A percentile compares a stretch with the other conserved stretches of the same genome.
phyloP scores from a whole-genome alignment of 2,888 invertebrate species.

The Agrotis clavis region DNA sequence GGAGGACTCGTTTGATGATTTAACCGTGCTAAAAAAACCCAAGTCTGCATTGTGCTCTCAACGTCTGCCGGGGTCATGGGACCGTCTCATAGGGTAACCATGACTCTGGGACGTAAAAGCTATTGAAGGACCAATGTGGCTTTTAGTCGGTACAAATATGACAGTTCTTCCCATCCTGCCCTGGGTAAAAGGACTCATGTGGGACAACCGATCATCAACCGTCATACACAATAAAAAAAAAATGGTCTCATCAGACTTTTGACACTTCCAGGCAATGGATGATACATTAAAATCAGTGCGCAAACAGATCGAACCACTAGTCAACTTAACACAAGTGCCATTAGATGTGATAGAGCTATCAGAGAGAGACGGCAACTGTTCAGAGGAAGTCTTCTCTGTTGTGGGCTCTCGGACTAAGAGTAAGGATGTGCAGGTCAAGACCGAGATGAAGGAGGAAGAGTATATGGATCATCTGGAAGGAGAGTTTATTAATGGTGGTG shows the following conservation, averaged over 20 bases:
- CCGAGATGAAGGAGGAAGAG: slow-evolving; percentile 78
- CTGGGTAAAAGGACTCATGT: no score
- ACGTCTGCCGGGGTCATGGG: no score
- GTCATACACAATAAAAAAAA: no score
- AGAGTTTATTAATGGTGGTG: slow-evolving; percentile 72
- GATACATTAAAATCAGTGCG: slow-evolving; percentile 62
- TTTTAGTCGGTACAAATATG: no score
- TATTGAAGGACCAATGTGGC: no score
- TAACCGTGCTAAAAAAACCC: no score
- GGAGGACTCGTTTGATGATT: no score
- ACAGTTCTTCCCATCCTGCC: no score
- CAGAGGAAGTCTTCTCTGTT: slow-evolving; percentile 59
- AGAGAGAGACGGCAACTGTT: slow-evolving; percentile 43
- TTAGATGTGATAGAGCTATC: slow-evolving; percentile 65
- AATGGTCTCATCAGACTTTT: background rate
- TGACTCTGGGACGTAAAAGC: no score
- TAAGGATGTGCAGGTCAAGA: slow-evolving; percentile 68
- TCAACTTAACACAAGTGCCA: slow-evolving; percentile 62
- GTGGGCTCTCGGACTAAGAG: slow-evolving; percentile 49
- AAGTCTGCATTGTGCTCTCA: no score
- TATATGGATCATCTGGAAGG: slow-evolving; percentile 66
- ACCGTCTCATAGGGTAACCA: no score
- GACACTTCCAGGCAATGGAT: slow-evolving; percentile 69
- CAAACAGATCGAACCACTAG: slow-evolving; percentile 62
- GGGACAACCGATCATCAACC: no score